Conservation (phyloP, 2,797 vertebrate species). For the Dendrocincla tyrannina region DNA sequence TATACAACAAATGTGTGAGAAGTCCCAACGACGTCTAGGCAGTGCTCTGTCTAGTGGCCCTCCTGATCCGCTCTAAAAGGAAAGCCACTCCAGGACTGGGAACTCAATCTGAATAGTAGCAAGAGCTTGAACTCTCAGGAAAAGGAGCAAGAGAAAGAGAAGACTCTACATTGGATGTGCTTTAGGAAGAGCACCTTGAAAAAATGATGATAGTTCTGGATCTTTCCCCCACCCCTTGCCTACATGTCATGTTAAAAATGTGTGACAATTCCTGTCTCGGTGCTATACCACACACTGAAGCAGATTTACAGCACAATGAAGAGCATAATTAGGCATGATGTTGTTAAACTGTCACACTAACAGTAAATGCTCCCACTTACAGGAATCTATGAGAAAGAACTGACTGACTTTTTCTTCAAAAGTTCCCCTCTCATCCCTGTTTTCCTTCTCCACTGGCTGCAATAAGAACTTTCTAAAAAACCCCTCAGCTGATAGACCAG, state of each 20-base stretch:
- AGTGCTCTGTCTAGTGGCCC: not conserved
- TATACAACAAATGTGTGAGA: not conserved
- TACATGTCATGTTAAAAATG: not conserved
- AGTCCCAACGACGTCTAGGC: not conserved
- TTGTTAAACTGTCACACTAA: not conserved
- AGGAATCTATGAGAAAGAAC: not conserved
- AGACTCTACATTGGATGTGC: not conserved
- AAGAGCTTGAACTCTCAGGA: not conserved
- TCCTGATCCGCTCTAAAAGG: not conserved
- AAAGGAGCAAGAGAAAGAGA: not conserved
- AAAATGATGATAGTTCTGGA: accelerated
- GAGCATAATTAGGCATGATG: not conserved
- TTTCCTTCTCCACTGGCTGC: not conserved
- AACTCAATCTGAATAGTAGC: not conserved
- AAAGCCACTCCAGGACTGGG: accelerated
- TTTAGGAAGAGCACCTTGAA: not conserved
- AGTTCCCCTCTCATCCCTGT: not conserved
- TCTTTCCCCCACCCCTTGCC: not conserved
- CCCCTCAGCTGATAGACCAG: not conserved
- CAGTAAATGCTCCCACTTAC: not conserved
- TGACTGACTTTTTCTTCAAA: not conserved
- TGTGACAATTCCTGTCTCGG: not conserved
- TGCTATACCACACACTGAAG: not conserved
- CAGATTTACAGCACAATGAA: not conserved
- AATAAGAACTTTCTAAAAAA: not conserved